Conservation (phyloP, 2,888 invertebrate genomes). For the Unio delphinus region DNA sequence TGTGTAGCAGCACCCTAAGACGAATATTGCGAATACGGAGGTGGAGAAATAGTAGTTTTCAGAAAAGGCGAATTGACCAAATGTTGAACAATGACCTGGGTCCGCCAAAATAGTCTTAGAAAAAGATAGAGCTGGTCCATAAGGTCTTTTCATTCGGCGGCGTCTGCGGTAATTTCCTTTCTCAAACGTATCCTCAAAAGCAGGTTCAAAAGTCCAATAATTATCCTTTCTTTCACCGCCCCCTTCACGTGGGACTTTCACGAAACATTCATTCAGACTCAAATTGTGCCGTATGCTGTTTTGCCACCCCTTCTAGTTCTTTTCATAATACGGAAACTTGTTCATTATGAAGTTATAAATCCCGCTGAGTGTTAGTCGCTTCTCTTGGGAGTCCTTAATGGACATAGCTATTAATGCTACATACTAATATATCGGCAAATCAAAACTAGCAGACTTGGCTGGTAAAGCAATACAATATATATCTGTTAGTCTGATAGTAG, state of each 20-base stretch:
- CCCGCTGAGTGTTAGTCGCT: conserved; percentile 95
- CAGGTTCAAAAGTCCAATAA: conserved; percentile 96
- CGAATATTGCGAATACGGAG: conserved; percentile 54
- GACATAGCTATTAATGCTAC: conserved; percentile 96
- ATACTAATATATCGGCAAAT: conserved; percentile 88
- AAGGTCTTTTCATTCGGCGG: conserved; percentile 89
- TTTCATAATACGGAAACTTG: conserved; percentile 96
- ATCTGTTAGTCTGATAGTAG: no score
- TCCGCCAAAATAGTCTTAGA: conserved; percentile 65
- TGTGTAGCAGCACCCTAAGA: conserved; percentile 48
- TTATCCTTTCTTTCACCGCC: conserved; percentile 92
- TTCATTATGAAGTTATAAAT: conserved; percentile 98
- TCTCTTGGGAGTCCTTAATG: conserved; percentile 82
- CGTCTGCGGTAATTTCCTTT: conserved; percentile 96
- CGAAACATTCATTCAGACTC: conserved; percentile 97
- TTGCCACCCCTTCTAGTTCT: conserved; percentile 99
- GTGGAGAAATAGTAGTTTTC: conserved; percentile 58
- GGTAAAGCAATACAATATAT: no score
- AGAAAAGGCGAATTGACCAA: conserved; percentile 58
- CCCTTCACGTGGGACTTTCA: conserved; percentile 97
- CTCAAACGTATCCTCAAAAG: conserved; percentile 99
- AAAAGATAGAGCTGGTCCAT: conserved; percentile 62
- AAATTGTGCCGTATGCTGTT: conserved; percentile 96
- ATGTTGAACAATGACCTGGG: conserved; percentile 52
- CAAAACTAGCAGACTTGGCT: no score